A percentile compares a stretch with the other conserved stretches of the same genome.
Evolutionary conservation across 2,113 vertebrate species (phyloP).

Genomic region (Corynorhinus townsendii): DNA sequence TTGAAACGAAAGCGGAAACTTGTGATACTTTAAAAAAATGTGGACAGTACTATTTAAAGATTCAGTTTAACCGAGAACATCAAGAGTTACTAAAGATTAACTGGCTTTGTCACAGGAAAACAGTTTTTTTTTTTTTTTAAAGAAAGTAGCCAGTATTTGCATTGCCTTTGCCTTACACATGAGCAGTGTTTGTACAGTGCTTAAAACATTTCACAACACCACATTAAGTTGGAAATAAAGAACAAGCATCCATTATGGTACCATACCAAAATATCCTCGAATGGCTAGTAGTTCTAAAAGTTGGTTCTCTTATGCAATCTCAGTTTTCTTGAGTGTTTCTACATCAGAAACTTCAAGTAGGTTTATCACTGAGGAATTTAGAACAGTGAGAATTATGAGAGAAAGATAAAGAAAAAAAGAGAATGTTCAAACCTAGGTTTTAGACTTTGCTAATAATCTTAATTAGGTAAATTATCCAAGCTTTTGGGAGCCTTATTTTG

Average conservation of each 20-base stretch:
- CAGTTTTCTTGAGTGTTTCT: conserved; percentile 26
- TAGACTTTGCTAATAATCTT: neutral
- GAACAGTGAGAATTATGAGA: neutral
- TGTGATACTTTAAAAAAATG: conserved; percentile 33
- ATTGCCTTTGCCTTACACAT: neutral
- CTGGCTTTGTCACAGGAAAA: neutral
- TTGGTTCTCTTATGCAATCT: neutral
- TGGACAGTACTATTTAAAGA: neutral
- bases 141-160: neutral
- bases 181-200: neutral
- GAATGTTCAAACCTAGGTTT: neutral
- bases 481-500: neutral
- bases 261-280: neutral
- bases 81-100: neutral
- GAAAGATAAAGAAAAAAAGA: neutral
- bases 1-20: neutral
- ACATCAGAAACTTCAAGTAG: neutral
- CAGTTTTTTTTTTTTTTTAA: conserved; percentile 3
- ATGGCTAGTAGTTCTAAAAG: neutral
- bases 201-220: neutral
- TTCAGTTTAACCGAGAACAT: conserved; percentile 16
- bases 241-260: neutral
- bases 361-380: conserved; percentile 5
- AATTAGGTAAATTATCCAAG: neutral
- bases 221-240: neutral